Conservation (phyloP, 2,888 invertebrate species). For the Campoplex capitator region DNA sequence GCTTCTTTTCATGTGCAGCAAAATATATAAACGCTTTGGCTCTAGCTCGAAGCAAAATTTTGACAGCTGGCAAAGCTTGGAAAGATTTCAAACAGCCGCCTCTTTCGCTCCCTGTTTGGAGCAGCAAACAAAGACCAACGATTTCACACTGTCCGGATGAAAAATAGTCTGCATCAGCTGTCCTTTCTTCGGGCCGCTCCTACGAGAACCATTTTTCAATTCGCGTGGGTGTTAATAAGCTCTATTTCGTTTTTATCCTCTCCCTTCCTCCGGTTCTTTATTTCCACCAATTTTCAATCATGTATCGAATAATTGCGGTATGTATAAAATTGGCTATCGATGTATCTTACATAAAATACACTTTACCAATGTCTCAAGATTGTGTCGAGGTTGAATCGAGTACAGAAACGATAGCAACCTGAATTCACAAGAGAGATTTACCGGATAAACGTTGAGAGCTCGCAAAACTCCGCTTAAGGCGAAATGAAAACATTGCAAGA, state of each 20-base stretch:
- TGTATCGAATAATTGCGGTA: background rate
- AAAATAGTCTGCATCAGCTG: conserved; percentile 61
- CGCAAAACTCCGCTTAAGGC: conserved; percentile 47
- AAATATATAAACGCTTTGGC: conserved; percentile 8
- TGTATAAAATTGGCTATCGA: background rate
- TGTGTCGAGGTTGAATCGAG: conserved; percentile 29
- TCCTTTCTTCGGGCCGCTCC: background rate
- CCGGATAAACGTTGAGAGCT: conserved; percentile 34
- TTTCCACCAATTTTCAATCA: background rate
- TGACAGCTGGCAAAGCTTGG: conserved; percentile 56
- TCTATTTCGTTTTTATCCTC: background rate
- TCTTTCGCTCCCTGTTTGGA: background rate
- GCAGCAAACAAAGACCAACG: conserved; percentile 46
- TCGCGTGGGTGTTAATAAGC: background rate
- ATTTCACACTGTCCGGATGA: conserved; percentile 56
- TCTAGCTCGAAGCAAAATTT: conserved; percentile 47
- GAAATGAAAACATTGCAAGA: conserved; percentile 43
- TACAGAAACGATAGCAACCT: conserved; percentile 13
- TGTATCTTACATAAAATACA: background rate
- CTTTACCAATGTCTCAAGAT: background rate
- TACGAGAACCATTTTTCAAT: conserved; percentile 25
- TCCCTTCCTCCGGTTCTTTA: background rate
- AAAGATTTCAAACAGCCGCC: conserved; percentile 14
- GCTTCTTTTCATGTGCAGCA: background rate
- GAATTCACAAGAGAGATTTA: conserved; percentile 23